Conservation (phyloP, 1,140 invertebrate genomes). For the Brachionus rubens region DNA sequence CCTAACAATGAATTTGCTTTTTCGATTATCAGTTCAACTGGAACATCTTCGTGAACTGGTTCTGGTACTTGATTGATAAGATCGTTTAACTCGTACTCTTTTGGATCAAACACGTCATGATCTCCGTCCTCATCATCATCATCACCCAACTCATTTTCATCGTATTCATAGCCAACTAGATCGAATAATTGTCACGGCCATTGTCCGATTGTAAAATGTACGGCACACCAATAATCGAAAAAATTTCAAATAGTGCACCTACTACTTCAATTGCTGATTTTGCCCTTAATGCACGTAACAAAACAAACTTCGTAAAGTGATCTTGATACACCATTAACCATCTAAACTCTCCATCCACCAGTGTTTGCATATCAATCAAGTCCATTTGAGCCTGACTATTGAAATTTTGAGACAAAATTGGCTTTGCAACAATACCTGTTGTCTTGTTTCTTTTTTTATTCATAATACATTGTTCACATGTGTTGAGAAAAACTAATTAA, state of each 20-base stretch:
- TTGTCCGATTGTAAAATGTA: too few species aligned
- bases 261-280: too few species aligned
- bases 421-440: background rate
- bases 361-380: too few species aligned
- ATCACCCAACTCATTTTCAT: background rate
- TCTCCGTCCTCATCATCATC: slow-evolving; percentile 1
- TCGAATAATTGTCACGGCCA: slow-evolving; percentile 37
- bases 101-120: background rate
- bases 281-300: too few species aligned
- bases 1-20: slow-evolving; percentile 1
- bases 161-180: slow-evolving; percentile 22
- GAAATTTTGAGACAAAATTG: too few species aligned
- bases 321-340: too few species aligned
- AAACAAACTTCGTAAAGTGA: too few species aligned
- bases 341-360: too few species aligned
- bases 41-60: too few species aligned
- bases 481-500: background rate
- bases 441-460: background rate
- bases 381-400: too few species aligned
- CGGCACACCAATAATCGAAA: too few species aligned
- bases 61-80: background rate
- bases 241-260: too few species aligned
- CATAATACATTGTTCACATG: background rate
- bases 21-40: background rate
- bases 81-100: background rate